phyloP scores from a whole-genome alignment of 2,113 vertebrate species.

The Notarius lentiginosus region DNA sequence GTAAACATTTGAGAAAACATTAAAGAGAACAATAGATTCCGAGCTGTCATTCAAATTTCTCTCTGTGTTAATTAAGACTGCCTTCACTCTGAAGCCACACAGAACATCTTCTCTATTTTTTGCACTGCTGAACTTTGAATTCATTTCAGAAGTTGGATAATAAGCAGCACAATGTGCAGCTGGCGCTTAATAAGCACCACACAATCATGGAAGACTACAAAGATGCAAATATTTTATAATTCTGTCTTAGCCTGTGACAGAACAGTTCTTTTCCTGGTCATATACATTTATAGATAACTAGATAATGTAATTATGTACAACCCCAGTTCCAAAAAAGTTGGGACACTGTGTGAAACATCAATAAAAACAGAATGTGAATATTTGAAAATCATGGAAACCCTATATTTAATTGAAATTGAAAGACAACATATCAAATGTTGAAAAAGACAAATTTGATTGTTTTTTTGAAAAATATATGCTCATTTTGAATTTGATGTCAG shows the following conservation, averaged over 20 bases:
- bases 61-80: slow-evolving; percentile 15
- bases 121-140: slow-evolving; percentile 17
- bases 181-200: not conserved
- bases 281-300: not conserved
- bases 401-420: no score
- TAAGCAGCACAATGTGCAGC: slow-evolving; percentile 1
- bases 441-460: no score
- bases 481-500: no score
- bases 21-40: slow-evolving; percentile 6
- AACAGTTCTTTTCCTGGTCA: not conserved
- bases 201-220: not conserved
- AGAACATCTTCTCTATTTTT: not conserved
- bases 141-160: not conserved
- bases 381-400: no score
- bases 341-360: no score
- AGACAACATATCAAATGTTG: no score
- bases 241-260: not conserved
- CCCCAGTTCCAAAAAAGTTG: no score
- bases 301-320: not conserved
- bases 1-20: slow-evolving; percentile 1
- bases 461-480: no score
- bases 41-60: not conserved
- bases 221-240: not conserved
- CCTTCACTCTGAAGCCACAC: not conserved
- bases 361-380: no score